These are phyloP conservation scores for Tetrax tetrax DNA, from an alignment of 2,113 vertebrate genomes.

Conservation along the genomic window DNA sequence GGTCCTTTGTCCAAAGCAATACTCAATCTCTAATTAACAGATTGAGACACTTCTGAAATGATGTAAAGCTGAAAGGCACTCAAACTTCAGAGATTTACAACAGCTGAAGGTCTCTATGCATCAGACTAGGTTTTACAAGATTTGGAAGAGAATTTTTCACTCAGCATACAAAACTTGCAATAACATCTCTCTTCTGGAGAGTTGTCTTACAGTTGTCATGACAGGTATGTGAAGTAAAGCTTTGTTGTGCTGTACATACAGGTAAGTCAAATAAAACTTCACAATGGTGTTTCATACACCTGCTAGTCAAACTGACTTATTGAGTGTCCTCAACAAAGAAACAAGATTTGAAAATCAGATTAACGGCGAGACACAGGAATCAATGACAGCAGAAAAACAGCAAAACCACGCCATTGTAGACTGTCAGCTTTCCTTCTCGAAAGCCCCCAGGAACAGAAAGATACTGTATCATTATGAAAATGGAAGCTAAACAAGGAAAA, in stretches of 20 bases:
- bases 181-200: not conserved
- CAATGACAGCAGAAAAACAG: not conserved
- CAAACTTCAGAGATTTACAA: not conserved
- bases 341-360: not conserved
- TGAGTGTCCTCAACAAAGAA: not conserved
- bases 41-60: not conserved
- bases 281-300: not conserved
- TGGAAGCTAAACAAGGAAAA: not conserved
- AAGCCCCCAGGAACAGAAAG: not conserved
- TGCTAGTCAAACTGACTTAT: not conserved
- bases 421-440: not conserved
- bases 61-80: not conserved
- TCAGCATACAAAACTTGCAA: accelerated
- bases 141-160: not conserved
- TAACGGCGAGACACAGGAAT: not conserved
- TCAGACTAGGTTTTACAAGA: not conserved
- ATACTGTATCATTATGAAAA: not conserved
- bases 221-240: not conserved
- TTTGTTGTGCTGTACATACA: not conserved
- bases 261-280: not conserved
- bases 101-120: not conserved
- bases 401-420: not conserved
- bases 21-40: not conserved
- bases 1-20: not conserved
- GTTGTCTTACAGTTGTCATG: not conserved